These are phyloP conservation scores for Leucopsar rothschildi DNA, from an alignment of 2,113 vertebrate genomes.

Conservation along the genomic window DNA sequence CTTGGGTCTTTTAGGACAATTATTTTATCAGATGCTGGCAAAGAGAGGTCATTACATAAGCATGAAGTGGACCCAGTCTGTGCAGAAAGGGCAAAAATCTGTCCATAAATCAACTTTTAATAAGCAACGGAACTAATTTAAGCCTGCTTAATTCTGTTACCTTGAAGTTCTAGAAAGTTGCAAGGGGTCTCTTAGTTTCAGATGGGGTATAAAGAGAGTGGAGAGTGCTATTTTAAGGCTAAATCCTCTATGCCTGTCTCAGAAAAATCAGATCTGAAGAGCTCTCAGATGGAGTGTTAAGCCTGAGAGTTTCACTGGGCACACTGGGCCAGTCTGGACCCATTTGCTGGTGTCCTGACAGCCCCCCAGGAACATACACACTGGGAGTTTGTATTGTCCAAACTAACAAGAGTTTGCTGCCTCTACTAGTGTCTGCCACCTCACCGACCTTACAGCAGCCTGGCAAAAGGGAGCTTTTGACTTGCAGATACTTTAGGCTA, in stretches of 20 bases:
- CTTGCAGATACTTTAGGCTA: background rate
- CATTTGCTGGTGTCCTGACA: background rate
- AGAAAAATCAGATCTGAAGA: background rate
- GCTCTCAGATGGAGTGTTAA: background rate
- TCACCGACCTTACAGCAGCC: background rate
- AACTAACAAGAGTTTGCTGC: background rate
- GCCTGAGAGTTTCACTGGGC: background rate
- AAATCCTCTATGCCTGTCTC: background rate
- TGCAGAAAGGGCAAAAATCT: background rate
- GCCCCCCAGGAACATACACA: background rate
- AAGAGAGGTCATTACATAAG: background rate
- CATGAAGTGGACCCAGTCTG: background rate
- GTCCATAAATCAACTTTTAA: background rate
- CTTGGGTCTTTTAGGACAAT: background rate
- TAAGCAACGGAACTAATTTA: background rate
- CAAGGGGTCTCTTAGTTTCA: background rate
- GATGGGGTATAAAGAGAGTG: background rate
- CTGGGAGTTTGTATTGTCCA: background rate
- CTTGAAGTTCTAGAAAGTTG: background rate
- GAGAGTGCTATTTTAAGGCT: background rate
- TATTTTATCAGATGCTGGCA: background rate
- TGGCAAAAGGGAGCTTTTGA: background rate
- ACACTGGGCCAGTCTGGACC: background rate
- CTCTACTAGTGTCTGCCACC: background rate
- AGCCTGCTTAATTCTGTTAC: background rate